Evolutionary conservation across 2,888 invertebrate genomes (phyloP), one percentile per base, ranked within the genome.

Genomic region (Dicyrtoma fusca): DNA sequence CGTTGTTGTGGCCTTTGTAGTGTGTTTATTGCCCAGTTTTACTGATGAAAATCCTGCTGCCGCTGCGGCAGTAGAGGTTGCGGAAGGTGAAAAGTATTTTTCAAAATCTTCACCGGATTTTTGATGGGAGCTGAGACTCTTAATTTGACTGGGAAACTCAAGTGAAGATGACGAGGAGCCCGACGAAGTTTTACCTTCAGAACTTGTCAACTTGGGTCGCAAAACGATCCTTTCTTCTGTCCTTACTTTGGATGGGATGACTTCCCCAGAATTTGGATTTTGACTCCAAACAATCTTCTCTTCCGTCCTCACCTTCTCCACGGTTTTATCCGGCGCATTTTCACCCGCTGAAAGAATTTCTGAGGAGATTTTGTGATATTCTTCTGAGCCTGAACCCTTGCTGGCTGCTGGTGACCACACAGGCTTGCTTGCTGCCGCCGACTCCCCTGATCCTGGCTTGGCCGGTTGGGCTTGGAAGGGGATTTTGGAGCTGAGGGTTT

Each of bases 261-360:
- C 49, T 23, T 78, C 74, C 10, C 74, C 74, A 25, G 62, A 51
- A 5, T 45, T 62, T 23, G 73, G 74, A 25, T 74, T 72, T 51
- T 75, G 75, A 14, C 75, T 79, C 78, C 79, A 78, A 25, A 79
- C 73, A 17, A 78, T 78, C 62, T 77, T 79, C 53, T 80, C 80
- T 69, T 76, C 74, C 0, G 73, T 72, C 21, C 65, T 53, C 10
- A 69, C 68, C 64, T 75, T 77, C 53, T 79, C 78, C 14, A 77
- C 74, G 19, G 75, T 53, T 69, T 78, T 78, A 49, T 76, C 75
- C 13, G 1, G 51, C n/a, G 21, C 42, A 34, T 34, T 34, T 34
- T 34, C 34, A 3, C 34, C 34, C 8, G 34, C 34, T 3, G 34
- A 34, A 34, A 34, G 34, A 34, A 61, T 14, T n/a, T 61, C 62